Evolutionary conservation across 2,113 vertebrate genomes (phyloP).

Genomic region (Burhinus bistriatus): DNA sequence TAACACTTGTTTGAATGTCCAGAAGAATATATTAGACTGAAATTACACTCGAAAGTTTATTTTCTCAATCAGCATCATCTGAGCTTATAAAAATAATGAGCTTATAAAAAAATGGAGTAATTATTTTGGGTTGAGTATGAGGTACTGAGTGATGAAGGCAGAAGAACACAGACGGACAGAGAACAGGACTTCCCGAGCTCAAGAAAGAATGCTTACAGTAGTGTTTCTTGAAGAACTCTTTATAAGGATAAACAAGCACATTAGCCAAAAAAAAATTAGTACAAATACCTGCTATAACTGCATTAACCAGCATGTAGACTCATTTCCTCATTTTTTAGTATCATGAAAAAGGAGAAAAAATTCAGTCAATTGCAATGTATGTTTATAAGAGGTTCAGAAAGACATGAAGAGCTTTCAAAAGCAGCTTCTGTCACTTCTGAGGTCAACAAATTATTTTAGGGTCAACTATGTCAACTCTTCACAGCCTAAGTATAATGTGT

Average conservation of each 20-base stretch:
- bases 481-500: neutral
- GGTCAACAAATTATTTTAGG: neutral
- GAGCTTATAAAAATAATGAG: neutral
- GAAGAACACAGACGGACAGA: neutral
- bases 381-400: neutral
- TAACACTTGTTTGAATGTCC: conserved; percentile 14
- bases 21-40: neutral
- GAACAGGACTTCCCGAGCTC: neutral
- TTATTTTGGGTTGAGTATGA: neutral
- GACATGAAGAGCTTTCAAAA: neutral
- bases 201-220: neutral
- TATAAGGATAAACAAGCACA: neutral
- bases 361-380: neutral
- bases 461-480: neutral
- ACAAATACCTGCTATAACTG: neutral
- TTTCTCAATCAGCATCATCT: conserved; percentile 52
- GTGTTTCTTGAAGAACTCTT: neutral
- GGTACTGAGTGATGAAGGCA: neutral
- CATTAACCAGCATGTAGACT: neutral
- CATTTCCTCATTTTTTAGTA: neutral
- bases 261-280: neutral
- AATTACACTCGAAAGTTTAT: conserved; percentile 53
- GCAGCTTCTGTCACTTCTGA: neutral
- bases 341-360: neutral
- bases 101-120: too few relatives aligned